phyloP scores from a whole-genome alignment of 2,797 vertebrate genomes.

The Hypotaenidia philippensis region DNA sequence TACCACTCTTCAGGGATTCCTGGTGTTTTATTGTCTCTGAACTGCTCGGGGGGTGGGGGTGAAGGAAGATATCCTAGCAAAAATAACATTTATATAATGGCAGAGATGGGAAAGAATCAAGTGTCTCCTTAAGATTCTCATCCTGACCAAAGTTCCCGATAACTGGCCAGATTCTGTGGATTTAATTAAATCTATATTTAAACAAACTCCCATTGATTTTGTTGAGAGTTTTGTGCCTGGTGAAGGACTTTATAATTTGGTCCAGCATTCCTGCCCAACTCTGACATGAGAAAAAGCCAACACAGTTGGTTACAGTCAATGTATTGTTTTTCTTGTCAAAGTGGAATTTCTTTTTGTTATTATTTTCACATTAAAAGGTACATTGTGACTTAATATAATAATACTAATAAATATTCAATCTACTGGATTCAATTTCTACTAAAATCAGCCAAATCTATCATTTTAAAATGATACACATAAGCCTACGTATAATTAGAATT shows the following conservation, averaged over 20 bases:
- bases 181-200: conserved; percentile 68
- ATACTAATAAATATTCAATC: background rate
- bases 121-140: conserved; percentile 13
- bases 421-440: background rate
- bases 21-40: conserved; percentile 86
- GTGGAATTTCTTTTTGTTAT: conserved; percentile 15
- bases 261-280: background rate
- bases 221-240: conserved; percentile 18
- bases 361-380: conserved; percentile 52
- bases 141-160: background rate
- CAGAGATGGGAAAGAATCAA: conserved; percentile 38
- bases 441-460: background rate
- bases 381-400: background rate
- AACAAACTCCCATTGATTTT: conserved; percentile 36
- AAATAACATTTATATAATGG: conserved; percentile 78
- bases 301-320: background rate
- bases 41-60: conserved; percentile 76
- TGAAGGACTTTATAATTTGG: conserved; percentile 23
- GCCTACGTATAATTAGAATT: background rate
- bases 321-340: conserved; percentile 44
- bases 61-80: conserved; percentile 69
- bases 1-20: conserved; percentile 84
- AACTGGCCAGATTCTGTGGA: background rate
- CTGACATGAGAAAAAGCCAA: conserved; percentile 44
- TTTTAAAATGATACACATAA: background rate